phyloP scores from a whole-genome alignment of 2,113 vertebrate species.

The Agapornis roseicollis region DNA sequence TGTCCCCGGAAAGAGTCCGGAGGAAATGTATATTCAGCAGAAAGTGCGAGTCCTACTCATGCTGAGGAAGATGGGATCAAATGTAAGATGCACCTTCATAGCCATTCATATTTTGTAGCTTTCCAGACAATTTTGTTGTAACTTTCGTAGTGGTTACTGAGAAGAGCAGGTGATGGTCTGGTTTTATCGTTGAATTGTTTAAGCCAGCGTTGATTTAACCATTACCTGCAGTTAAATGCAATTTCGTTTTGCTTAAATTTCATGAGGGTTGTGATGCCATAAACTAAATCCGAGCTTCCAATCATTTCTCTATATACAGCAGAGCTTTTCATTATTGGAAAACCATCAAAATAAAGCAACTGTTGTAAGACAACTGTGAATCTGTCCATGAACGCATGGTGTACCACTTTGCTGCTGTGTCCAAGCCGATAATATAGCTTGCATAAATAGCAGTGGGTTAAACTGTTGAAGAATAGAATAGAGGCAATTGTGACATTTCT shows the following conservation, averaged over 20 bases:
- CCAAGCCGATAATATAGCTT: background rate
- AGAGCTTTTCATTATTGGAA: background rate
- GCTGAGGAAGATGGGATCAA: slow-evolving; percentile 99
- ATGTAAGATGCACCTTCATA: slow-evolving; percentile 76
- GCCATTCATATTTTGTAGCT: background rate
- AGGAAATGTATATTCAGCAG: slow-evolving; percentile 98
- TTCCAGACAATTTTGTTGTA: background rate
- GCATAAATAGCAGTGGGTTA: background rate
- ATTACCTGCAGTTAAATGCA: background rate
- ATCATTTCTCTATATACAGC: background rate
- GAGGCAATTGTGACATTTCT: background rate
- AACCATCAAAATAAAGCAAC: background rate
- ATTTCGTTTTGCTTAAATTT: background rate
- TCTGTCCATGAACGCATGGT: rapidly evolving
- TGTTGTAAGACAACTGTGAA: background rate
- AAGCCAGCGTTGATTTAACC: background rate
- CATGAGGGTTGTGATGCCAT: background rate
- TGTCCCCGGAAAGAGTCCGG: slow-evolving; percentile 95
- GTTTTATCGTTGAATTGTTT: background rate
- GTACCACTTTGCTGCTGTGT: background rate
- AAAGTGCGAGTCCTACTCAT: slow-evolving; percentile 98
- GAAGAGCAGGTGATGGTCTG: background rate
- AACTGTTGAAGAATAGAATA: background rate
- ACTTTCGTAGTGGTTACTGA: background rate
- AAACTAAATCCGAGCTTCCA: background rate